phyloP scores from a whole-genome alignment of 2,888 invertebrate species.

The Campoplex nolae region DNA sequence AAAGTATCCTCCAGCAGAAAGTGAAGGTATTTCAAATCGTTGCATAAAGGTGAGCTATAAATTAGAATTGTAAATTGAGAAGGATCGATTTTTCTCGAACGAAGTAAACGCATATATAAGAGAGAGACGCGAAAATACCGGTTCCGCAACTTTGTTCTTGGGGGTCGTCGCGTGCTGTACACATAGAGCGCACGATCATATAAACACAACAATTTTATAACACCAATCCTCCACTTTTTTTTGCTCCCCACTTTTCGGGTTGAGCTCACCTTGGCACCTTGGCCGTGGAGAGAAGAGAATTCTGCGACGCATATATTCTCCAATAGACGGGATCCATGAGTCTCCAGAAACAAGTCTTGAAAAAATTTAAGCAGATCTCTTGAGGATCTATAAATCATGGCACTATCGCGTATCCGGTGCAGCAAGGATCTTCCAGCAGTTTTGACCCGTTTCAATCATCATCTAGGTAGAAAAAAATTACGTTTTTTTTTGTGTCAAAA shows the following conservation, averaged over 20 bases:
- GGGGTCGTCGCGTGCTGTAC: slow-evolving; percentile 33
- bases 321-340: not conserved
- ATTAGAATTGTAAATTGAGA: slow-evolving; percentile 28
- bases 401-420: slow-evolving; percentile 71
- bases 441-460: slow-evolving; percentile 68
- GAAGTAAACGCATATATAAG: not conserved
- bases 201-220: slow-evolving; percentile 3
- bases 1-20: not conserved
- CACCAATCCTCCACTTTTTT: slow-evolving; percentile 26
- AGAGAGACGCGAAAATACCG: slow-evolving; percentile 40
- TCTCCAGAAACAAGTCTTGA: slow-evolving; percentile 8
- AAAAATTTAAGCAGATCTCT: slow-evolving; percentile 11
- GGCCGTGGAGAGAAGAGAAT: slow-evolving; percentile 34
- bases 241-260: slow-evolving; percentile 39
- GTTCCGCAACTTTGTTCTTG: slow-evolving; percentile 42
- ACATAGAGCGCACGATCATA: slow-evolving; percentile 1
- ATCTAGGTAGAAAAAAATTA: slow-evolving; percentile 71
- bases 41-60: not conserved
- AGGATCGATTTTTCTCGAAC: slow-evolving; percentile 31
- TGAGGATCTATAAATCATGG: slow-evolving; percentile 69
- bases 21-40: slow-evolving; percentile 16
- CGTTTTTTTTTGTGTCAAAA: slow-evolving; percentile 8
- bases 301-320: slow-evolving; percentile 19
- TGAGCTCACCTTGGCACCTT: slow-evolving; percentile 54
- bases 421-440: slow-evolving; percentile 67